Base-by-base conservation (phyloP, 2,113 vertebrate genomes). In the Psittacara wagleri region DNA sequence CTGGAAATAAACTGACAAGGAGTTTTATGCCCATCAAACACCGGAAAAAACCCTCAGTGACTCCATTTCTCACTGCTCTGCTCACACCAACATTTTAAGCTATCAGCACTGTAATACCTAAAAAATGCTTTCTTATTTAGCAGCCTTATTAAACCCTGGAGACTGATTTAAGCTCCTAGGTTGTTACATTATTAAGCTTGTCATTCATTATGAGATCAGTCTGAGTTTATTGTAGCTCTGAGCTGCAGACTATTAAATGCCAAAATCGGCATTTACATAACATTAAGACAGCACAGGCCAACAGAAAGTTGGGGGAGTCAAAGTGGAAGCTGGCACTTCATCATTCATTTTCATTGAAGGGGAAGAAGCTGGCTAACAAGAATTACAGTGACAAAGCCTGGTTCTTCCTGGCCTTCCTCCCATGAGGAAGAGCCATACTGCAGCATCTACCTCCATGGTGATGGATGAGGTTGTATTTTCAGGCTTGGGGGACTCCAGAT, bases 101-200 rank as follows among this genome's bases (percentile, higher is more conserved):
- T 81, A 76, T 86, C 88, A 91, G 62, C 9, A 3, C 90, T 49
- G 22, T 57, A 94, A 95, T 90, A 81, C 69, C 62, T 95, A 92
- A 90, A 92, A 82, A 90, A 90, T 68, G 33, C 13, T 96, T 95
- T 95, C 57, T 81, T 93, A 92, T 81, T 93, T 95, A 84, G 80
- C 86, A 90, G 90, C 48, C 48, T 91, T 88, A 87, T 96, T 94
- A 96, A 94, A 67, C 93, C 67, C 91, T 35, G n/a, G 84, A 95
- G 87, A 95, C 72, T 86, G 76, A 91, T 64, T 94, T 74, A 88
- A 90, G 63, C 64, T 88, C 27, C 59, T 49, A 81, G 74, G 86
- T 95, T 90, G 77, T 88, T 94, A 88, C 62, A 51, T 90, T 95
- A 90, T 95, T 95, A 92, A 95, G 76, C 70, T 86, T 95, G 94